These are phyloP conservation scores for Rapana venosa DNA, from an alignment of 2,888 invertebrate species.

Conservation along the genomic window DNA sequence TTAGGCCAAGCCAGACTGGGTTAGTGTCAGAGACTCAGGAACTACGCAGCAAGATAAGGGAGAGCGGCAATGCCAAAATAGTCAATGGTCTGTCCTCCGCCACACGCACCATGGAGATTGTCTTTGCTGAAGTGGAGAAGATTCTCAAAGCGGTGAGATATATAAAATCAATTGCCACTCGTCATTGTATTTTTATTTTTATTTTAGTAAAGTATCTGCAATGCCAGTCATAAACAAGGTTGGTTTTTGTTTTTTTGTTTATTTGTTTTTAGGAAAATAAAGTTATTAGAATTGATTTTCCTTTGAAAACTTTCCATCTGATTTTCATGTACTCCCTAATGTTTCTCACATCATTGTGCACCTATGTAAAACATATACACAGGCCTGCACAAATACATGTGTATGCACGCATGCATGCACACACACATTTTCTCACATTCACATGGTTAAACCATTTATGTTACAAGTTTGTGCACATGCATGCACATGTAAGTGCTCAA, in stretches of 20 bases:
- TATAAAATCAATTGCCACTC: too few species aligned
- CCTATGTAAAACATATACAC: not conserved
- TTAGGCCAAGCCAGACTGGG: slow-evolving; percentile 51
- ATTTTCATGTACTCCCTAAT: too few species aligned
- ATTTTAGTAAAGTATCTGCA: not conserved
- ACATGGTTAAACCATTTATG: not conserved
- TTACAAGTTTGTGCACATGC: too few species aligned
- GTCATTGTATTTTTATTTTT: not conserved
- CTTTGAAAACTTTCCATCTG: too few species aligned
- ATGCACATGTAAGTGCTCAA: too few species aligned
- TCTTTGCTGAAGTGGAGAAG: slow-evolving; percentile 64
- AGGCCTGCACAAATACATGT: not conserved
- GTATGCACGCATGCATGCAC: not conserved
- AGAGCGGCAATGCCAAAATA: slow-evolving; percentile 66
- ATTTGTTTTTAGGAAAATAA: too few species aligned
- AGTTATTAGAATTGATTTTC: too few species aligned
- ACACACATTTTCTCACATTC: not conserved
- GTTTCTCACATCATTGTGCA: not conserved
- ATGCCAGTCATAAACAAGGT: too few species aligned
- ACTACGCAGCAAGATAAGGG: slow-evolving; percentile 61
- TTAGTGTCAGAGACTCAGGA: slow-evolving; percentile 58
- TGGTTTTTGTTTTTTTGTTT: too few species aligned
- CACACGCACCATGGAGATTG: slow-evolving; percentile 67
- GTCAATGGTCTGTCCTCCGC: slow-evolving; percentile 63
- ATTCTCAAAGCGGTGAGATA: slow-evolving; percentile 65